Base-by-base conservation (phyloP, 1,140 invertebrate species). In the Laupala kohalensis region DNA sequence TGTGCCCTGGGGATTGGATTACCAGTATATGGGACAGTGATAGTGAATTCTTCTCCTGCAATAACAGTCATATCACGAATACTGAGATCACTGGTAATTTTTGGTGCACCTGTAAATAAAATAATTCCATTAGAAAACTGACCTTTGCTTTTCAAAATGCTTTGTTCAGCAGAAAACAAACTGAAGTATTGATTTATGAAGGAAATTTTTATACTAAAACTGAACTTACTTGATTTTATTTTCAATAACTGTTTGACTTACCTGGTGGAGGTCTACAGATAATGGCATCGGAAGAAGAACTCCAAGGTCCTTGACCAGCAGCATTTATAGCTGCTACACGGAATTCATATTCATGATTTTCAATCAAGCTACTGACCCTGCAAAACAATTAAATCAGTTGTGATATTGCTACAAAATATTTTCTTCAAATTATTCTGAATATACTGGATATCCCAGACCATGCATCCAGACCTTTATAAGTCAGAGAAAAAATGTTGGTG, bases 331-430 rank as follows among this genome's bases (percentile, higher is more conserved):
- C 97, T 6, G 94, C 90, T 0, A 98, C 96, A 71, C 97, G 86
- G 86, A 99, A 99, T 79, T 99, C 97, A 78, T 99, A 99, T 78
- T 97, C 93, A 70, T 95, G 92, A 79, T 97, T 96, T 79, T 97
- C 94, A 72, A 94, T 92, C 19, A 99, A 82, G 73, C 92, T 93
- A 66, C 88, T 90, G 15, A 97, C 92, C 76, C 88, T 87, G 76
- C 77, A 84, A 75, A 73, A 67, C 64, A 2, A 66, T 15, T 66
- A 6, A 4, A 66, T 15, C 25, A 26, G 13, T 5, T 66, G n/a
- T 62, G 37, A n/a, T n/a, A n/a, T n/a, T n/a, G n/a, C n/a, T n/a
- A n/a, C n/a, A n/a, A n/a, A n/a, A n/a, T n/a, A n/a, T n/a, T n/a
- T n/a, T n/a, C n/a, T n/a, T n/a, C n/a, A n/a, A n/a, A n/a, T n/a